Conservation (phyloP, 2,797 vertebrate genomes). For the Sebastes trivittatus region DNA sequence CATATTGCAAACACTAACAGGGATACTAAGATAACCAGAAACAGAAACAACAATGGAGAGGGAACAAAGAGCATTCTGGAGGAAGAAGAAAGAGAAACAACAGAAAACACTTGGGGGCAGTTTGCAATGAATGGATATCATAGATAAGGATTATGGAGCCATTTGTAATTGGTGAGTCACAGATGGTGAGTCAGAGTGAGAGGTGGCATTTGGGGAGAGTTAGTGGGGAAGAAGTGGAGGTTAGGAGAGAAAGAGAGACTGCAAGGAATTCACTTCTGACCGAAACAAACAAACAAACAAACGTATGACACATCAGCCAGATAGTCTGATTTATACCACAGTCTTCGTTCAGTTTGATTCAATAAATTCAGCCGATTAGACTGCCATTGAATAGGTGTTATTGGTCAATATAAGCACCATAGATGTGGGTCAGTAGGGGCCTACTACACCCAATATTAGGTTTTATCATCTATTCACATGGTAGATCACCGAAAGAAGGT, state of each 20-base stretch:
- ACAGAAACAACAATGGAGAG: not conserved
- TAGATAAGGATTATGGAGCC: conserved; percentile 29
- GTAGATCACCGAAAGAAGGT: too few species aligned
- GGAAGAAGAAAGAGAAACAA: conserved; percentile 16
- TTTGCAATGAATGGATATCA: conserved; percentile 27
- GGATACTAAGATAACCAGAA: not conserved
- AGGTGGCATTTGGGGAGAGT: not conserved
- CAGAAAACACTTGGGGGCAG: conserved; percentile 5
- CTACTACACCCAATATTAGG: too few species aligned
- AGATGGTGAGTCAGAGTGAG: conserved; percentile 34
- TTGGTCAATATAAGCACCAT: too few species aligned
- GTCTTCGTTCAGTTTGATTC: too few species aligned
- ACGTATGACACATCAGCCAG: not conserved
- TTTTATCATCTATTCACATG: too few species aligned
- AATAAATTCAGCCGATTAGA: too few species aligned
- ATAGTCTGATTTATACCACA: not conserved
- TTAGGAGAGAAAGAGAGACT: not conserved
- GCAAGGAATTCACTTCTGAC: not conserved
- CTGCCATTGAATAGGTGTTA: too few species aligned
- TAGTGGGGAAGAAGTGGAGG: not conserved
- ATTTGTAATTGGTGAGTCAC: conserved; percentile 39
- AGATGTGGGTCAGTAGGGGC: too few species aligned
- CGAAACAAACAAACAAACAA: not conserved
- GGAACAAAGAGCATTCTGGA: not conserved
- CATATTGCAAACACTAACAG: not conserved